These are phyloP conservation scores for Microchrysa polita DNA, from an alignment of 2,888 invertebrate species.

Conservation along the genomic window DNA sequence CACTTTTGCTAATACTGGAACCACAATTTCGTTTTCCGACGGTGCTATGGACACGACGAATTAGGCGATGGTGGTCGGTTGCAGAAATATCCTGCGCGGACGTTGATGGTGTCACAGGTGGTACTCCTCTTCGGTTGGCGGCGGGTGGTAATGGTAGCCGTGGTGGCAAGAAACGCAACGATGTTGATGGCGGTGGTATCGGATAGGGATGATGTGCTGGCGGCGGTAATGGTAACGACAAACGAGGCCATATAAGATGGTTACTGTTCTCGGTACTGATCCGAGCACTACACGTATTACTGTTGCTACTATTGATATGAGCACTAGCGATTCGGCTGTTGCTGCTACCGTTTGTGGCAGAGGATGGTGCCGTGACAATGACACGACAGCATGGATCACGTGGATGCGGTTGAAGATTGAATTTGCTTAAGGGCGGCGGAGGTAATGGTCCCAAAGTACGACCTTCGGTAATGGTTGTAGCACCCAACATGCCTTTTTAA, in stretches of 20 bases:
- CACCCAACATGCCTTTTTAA: constrained; percentile 52
- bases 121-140: neutral
- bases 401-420: constrained; percentile 4
- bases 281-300: neutral
- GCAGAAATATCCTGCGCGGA: neutral
- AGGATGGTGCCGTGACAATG: neutral
- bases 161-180: constrained; percentile 2
- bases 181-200: constrained; percentile 21
- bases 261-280: neutral
- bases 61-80: constrained; percentile 18
- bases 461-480: constrained; percentile 50
- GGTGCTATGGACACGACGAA: constrained; percentile 14
- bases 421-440: constrained; percentile 25
- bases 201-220: constrained; percentile 24
- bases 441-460: constrained; percentile 51
- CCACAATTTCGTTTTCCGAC: neutral
- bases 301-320: neutral
- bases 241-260: constrained; percentile 34
- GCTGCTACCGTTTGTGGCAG: neutral
- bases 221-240: constrained; percentile 36
- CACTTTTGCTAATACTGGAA: neutral
- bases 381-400: constrained; percentile 13
- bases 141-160: constrained; percentile 20
- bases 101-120: constrained; percentile 25
- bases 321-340: neutral